Evolutionary conservation across 2,797 vertebrate species (phyloP).

Genomic region (Mormyrus proboscirostris): DNA sequence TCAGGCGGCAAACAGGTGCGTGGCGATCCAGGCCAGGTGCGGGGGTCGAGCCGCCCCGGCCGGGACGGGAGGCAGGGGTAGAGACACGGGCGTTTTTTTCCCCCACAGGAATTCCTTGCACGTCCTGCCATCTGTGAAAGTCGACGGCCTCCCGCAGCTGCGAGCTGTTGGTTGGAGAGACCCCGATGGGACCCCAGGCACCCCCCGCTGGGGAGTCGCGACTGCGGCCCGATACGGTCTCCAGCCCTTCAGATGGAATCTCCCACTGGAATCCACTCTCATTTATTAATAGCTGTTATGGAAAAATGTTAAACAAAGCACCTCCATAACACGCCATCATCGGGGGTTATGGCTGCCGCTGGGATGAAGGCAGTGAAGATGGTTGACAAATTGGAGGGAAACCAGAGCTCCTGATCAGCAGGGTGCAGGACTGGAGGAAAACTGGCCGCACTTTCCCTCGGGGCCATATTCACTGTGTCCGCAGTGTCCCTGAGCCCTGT

Average conservation of each 20-base stretch:
- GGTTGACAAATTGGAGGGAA: background rate
- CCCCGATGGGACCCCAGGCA: background rate
- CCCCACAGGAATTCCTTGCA: slow-evolving; percentile 37
- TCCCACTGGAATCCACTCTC: background rate
- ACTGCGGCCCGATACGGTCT: background rate
- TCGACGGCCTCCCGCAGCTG: slow-evolving; percentile 23
- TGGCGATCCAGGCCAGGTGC: slow-evolving; percentile 4
- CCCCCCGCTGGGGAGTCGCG: background rate
- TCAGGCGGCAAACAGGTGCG: background rate
- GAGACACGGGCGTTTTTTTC: background rate
- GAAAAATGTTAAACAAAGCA: background rate
- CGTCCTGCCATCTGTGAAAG: slow-evolving; percentile 30
- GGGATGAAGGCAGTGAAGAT: background rate
- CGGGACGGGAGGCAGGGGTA: background rate
- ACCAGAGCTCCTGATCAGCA: background rate
- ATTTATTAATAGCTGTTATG: background rate
- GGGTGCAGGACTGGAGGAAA: background rate
- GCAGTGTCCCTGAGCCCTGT: background rate
- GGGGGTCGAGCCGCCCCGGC: background rate
- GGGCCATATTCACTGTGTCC: background rate
- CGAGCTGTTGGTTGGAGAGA: background rate
- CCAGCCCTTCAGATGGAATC: background rate
- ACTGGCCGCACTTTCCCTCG: background rate
- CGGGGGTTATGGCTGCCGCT: background rate
- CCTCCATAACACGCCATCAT: background rate